Base-by-base conservation (phyloP, 2,113 vertebrate genomes). In the Odobenus rosmarus region DNA sequence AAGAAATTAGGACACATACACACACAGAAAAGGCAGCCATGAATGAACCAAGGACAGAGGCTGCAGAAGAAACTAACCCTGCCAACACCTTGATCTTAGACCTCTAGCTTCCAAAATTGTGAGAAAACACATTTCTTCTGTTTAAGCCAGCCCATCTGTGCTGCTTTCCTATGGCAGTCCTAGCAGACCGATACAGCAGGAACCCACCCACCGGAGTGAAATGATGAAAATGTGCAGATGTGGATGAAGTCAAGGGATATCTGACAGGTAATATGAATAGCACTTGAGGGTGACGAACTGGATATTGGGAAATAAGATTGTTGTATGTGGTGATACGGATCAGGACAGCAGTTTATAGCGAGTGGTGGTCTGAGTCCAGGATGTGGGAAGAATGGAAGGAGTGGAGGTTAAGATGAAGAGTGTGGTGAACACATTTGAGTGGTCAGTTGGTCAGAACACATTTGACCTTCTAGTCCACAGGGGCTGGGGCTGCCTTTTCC, bases 301-400 rank as follows among this genome's bases (percentile, higher is more conserved):
- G 5, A 36, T 91, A 23, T 15, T 53, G 14, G 46, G 33, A 71
- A 46, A 8, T 4, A 55, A 46, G 16, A 6, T 36, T 36, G 3
- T 53, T 59, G 4, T 4, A 4, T 9, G 5, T 26, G 28, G 8
- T 18, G n/a, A 10, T 7, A 39, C 0, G 13, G 18, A 4, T 64
- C 0, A 10, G 5, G 5, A 55, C 15, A 26, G 33, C 4, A 67
- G 51, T 3, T 59, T 7, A 23, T 7, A 14, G 3, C 24, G n/a
- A 49, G 33, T 26, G 24, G 24, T 12, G 31, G 11, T 28, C 46
- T 46, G 14, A 11, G 18, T 23, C 5, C 5, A 33, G 46, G 21
- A 39, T 2, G 21, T 0, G 8, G 24, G 1, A 33, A 83, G 33
- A 3, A 11, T 24, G n/a, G 69, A 33, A 79, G 12, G 2, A 51